Base-by-base conservation (phyloP, 2,888 invertebrate genomes). In the Hypomecis punctinalis region DNA sequence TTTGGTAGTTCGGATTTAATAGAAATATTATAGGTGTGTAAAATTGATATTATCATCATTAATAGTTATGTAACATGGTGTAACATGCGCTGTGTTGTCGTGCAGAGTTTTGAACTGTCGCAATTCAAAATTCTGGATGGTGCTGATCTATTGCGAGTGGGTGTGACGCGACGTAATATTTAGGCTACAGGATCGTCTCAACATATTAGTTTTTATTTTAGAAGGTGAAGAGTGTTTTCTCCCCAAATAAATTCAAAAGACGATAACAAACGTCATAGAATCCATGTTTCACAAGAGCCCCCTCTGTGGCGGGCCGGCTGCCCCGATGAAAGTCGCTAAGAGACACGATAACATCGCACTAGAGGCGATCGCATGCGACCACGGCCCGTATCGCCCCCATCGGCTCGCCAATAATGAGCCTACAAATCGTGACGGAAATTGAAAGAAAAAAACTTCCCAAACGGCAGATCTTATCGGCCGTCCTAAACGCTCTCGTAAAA, bases 381-480 rank as follows among this genome's bases (percentile, higher is more conserved):
- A 83, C 87, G 86, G 91, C 92, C 92, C 92, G 83, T 92, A 92
- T 91, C 91, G 89, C 92, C 92, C 91, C 82, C 92, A 93, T 93
- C 91, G 80, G 73, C 85, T 80, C 83, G 83, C 88, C 85, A 88
- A 91, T 92, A 92, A 92, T 92, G 90, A 92, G 85, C 82, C 85
- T 85, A 92, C 92, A 93, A 92, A 93, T 93, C 93, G 91, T 91
- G 90, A 91, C 91, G 92, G 91, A 93, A 91, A 92, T 91, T 88
- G 90, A 92, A 92, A 91, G 91, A 93, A 91, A 93, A 66, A 91
- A 93, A 92, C 89, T 90, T 90, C 90, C 89, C 90, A 86, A 90
- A 82, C 85, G 85, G 78, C 87, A 86, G 92, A 93, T 93, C 91
- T 90, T 92, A 93, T 92, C 92, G 83, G 63, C 76, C 80, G 75